Evolutionary conservation across 1,140 invertebrate genomes (phyloP).

Genomic region (Batillaria attramentaria): DNA sequence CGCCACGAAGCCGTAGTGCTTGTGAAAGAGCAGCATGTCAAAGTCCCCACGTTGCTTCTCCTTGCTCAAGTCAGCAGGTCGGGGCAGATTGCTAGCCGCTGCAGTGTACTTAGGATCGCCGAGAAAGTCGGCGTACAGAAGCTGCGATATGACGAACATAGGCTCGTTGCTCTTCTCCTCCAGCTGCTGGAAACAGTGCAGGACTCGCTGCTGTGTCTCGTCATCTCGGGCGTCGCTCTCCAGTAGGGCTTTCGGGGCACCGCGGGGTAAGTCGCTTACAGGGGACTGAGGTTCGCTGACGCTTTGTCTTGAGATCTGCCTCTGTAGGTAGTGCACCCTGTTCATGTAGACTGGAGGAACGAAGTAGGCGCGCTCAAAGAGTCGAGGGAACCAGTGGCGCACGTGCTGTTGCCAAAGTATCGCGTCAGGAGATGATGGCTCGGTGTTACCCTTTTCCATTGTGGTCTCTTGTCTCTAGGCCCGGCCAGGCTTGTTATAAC

Average conservation of each 20-base stretch:
- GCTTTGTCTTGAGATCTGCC: neutral
- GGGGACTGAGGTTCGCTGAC: neutral
- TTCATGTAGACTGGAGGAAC: slow-evolving; percentile 10
- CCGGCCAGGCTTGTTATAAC: too few relatives aligned
- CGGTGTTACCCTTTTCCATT: too few relatives aligned
- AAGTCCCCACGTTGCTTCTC: neutral
- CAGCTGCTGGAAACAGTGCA: slow-evolving; percentile 6
- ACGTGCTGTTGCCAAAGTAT: neutral
- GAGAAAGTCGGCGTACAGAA: slow-evolving; percentile 6
- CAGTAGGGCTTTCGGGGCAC: neutral
- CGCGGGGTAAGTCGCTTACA: neutral
- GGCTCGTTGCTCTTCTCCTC: neutral
- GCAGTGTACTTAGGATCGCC: neutral
- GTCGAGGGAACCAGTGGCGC: neutral
- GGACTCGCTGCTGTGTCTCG: slow-evolving; percentile 3
- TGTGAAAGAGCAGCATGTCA: slow-evolving; percentile 2
- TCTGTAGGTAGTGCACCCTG: neutral
- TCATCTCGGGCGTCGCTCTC: neutral
- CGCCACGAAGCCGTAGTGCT: neutral
- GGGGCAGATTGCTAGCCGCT: neutral
- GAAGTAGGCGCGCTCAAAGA: neutral
- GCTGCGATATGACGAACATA: neutral
- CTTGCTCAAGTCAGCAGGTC: neutral
- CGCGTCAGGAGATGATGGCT: neutral
- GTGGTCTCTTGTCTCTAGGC: too few relatives aligned